Conservation (phyloP, 2,113 vertebrate genomes). For the Eulacestoma nigropectus region DNA sequence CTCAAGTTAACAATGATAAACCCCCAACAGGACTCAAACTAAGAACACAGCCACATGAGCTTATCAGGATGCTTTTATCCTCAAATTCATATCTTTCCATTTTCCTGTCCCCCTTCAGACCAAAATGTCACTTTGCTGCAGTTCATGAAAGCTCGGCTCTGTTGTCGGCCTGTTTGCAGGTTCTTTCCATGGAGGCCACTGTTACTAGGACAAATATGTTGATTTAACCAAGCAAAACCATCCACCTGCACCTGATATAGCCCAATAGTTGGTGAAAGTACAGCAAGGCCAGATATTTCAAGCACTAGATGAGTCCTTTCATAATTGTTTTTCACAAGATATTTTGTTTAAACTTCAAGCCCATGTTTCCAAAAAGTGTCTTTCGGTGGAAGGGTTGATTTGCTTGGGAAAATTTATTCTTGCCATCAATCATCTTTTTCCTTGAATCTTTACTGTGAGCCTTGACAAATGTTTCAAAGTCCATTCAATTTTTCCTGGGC, state of each 20-base stretch:
- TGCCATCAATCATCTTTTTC: neutral
- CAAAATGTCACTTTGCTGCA: neutral
- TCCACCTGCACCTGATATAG: neutral
- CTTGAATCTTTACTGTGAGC: neutral
- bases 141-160: rapidly evolving
- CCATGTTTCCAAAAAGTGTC: neutral
- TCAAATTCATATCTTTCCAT: neutral
- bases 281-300: neutral
- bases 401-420: neutral
- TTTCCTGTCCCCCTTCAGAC: neutral
- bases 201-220: neutral
- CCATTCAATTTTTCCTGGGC: neutral
- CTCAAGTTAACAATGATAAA: neutral
- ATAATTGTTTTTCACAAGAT: neutral
- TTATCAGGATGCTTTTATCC: neutral
- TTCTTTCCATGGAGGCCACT: neutral
- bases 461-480: neutral
- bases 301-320: neutral
- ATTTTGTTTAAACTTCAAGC: neutral
- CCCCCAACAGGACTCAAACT: neutral
- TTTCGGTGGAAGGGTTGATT: neutral
- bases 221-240: neutral
- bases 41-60: neutral
- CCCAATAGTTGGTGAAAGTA: neutral
- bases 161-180: neutral